phyloP scores from a whole-genome alignment of 2,113 vertebrate species.

The Urocolius indicus region DNA sequence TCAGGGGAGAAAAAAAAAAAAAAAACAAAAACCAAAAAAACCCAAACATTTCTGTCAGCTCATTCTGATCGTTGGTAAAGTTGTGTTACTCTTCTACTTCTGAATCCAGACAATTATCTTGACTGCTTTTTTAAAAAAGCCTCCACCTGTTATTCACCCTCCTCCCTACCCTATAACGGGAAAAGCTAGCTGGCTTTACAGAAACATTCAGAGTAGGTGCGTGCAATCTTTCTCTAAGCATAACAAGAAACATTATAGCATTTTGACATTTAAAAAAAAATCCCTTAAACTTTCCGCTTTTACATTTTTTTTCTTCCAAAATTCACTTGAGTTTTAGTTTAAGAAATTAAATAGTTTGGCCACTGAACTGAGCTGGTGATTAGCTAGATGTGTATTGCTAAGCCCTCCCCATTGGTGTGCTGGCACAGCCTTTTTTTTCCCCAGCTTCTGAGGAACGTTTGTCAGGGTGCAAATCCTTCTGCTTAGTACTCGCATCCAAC shows the following conservation, averaged over 20 bases:
- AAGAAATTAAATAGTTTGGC: background rate
- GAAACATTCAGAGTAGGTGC: background rate
- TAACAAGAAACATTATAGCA: background rate
- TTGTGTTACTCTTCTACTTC: background rate
- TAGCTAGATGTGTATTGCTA: background rate
- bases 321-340: background rate
- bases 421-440: background rate
- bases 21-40: no score
- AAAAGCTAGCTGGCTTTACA: background rate
- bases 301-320: background rate
- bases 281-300: background rate
- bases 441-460: background rate
- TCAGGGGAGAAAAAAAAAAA: background rate
- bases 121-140: background rate
- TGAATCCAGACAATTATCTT: background rate
- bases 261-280: background rate
- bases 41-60: background rate
- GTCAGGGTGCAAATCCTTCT: background rate
- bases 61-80: background rate
- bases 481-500: background rate
- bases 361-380: rapidly evolving
- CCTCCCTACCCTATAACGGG: background rate
- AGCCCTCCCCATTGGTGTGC: rapidly evolving
- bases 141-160: background rate
- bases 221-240: background rate